These are phyloP conservation scores for Dolomedes plantarius DNA, from an alignment of 2,888 invertebrate genomes.

Conservation along the genomic window DNA sequence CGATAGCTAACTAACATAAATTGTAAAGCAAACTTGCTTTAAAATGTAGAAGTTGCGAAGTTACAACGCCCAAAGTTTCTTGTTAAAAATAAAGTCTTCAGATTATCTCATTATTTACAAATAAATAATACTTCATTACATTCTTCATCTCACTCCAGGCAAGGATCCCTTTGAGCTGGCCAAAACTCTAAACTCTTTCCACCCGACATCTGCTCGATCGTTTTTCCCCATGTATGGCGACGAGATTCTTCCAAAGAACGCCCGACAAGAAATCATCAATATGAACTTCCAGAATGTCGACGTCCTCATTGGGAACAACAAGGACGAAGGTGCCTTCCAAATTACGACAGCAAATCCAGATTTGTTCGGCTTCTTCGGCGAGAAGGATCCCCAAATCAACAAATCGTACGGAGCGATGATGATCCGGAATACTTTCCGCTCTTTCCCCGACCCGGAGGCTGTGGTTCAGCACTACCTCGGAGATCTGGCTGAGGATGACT, in stretches of 20 bases:
- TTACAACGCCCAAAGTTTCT: too few species aligned
- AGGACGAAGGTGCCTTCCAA: slow-evolving; percentile 55
- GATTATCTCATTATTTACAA: too few species aligned
- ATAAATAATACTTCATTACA: too few species aligned
- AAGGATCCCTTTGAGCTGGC: not conserved
- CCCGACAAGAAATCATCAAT: slow-evolving; percentile 15
- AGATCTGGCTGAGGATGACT: not conserved
- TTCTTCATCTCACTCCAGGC: too few species aligned
- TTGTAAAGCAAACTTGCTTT: too few species aligned
- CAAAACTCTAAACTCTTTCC: not conserved
- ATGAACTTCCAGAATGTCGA: slow-evolving; percentile 26
- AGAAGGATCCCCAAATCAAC: slow-evolving; percentile 13
- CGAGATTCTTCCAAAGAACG: slow-evolving; percentile 25
- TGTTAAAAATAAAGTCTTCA: too few species aligned
- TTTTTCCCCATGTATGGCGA: slow-evolving; percentile 21
- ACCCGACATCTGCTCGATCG: not conserved
- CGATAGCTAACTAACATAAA: too few species aligned
- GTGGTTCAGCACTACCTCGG: slow-evolving; percentile 16
- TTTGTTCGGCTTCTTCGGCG: slow-evolving; percentile 26
- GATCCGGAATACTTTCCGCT: not conserved
- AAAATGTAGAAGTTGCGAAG: too few species aligned
- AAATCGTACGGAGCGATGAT: not conserved
- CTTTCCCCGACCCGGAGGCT: not conserved
- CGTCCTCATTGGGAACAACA: slow-evolving; percentile 57
- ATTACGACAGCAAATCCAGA: not conserved